A percentile compares a stretch with the other conserved stretches of the same genome.
phyloP scores from a whole-genome alignment of 1,140 invertebrate species.

The Aphidius ervi region DNA sequence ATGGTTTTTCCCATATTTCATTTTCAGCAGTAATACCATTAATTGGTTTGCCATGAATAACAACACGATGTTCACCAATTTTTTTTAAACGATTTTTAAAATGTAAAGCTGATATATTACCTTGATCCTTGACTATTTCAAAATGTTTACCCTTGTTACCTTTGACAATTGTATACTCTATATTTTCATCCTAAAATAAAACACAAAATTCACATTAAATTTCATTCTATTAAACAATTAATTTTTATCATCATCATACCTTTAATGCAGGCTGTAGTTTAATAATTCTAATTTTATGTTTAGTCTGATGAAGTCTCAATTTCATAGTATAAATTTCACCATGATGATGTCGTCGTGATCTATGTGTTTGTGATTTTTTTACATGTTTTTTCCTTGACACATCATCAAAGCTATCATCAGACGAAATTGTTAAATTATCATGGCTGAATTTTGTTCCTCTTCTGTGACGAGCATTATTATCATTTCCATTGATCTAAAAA shows the following conservation, averaged over 20 bases:
- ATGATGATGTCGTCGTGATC: slow-evolving; percentile 45
- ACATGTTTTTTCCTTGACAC: no score
- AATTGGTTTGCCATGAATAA: slow-evolving; percentile 55
- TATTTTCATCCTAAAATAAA: slow-evolving; percentile 53
- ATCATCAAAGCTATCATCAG: no score
- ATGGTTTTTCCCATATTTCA: slow-evolving; percentile 54
- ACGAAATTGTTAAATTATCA: slow-evolving; percentile 21
- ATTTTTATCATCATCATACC: slow-evolving; percentile 36
- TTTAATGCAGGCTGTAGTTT: slow-evolving; percentile 64
- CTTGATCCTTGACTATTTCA: slow-evolving; percentile 61
- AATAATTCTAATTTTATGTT: slow-evolving; percentile 60
- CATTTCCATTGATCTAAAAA: slow-evolving; percentile 38
- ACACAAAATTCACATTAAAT: slow-evolving; percentile 13
- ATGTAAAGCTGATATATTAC: slow-evolving; percentile 59
- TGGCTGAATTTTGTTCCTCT: slow-evolving; percentile 28
- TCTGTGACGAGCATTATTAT: slow-evolving; percentile 29
- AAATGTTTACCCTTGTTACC: slow-evolving; percentile 66
- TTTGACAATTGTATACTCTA: slow-evolving; percentile 62
- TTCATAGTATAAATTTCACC: slow-evolving; percentile 54
- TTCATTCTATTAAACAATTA: neutral
- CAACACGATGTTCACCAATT: slow-evolving; percentile 56
- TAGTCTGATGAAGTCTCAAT: slow-evolving; percentile 59
- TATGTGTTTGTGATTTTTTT: no score
- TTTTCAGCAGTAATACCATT: slow-evolving; percentile 33
- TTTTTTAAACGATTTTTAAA: slow-evolving; percentile 58